Base-by-base conservation (phyloP, 2,113 vertebrate species). In the Anolis carolinensis region DNA sequence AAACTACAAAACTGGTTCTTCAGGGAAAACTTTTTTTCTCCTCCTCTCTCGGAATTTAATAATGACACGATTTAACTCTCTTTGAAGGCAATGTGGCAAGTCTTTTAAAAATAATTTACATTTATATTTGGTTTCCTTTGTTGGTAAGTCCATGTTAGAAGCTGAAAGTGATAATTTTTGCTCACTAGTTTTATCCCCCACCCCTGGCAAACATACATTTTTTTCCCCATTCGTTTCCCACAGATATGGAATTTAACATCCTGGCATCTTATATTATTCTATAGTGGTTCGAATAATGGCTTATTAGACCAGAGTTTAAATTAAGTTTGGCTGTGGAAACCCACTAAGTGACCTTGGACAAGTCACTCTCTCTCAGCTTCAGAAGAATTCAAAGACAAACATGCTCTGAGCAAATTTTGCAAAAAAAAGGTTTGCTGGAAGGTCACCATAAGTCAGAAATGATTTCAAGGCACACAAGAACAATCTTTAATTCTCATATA, bases 31-130 rank as follows among this genome's bases (percentile, higher is more conserved):
- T 83, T 9, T 90, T 72, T 44, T 73, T 44, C 88, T 34, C 30
- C 79, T 44, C 34, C 84, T 48, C 62, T 21, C 63, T 30, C 30
- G 34, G n/a, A 90, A 23, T 90, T 94, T 91, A 94, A 63, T 74
- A 67, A 30, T 55, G 85, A 75, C 1, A 50, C 71, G 91, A 87
- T 91, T 94, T 90, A 88, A 13, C 80, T 36, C 44, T 16, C 48
- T 94, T 94, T 91, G 86, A 92, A 92, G 52, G 1, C 73, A 87
- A 21, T 36, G 23, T 87, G 76, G 2, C 62, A 92, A 90, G 27
- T 36, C 78, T 75, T 92, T 73, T 86, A 21, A 0, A 89, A 88
- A 86, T 81, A 87, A 91, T 79, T 84, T 80, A 52, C 48, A 74
- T 86, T 88, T 7, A 73, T 81, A 32, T 86, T 90, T 81, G 4